phyloP scores from a whole-genome alignment of 2,797 vertebrate species.

The Notolabrus celidotus region DNA sequence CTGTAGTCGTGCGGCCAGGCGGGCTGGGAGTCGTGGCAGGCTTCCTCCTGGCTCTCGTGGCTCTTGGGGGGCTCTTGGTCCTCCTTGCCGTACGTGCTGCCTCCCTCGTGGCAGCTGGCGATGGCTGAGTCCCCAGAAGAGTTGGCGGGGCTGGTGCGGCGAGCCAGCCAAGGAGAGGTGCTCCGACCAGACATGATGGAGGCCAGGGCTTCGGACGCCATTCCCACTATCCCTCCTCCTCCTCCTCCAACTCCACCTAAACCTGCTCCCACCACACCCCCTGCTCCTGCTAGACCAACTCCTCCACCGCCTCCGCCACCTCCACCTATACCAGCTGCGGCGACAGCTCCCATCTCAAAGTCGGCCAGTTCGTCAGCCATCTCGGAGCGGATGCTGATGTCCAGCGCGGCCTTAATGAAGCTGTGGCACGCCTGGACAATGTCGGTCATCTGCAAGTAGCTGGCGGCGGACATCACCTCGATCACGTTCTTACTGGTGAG shows the following conservation, averaged over 20 bases:
- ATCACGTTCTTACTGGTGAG: conserved; percentile 98
- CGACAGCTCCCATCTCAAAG: conserved; percentile 90
- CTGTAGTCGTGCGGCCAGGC: conserved; percentile 93
- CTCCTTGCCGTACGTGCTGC: conserved; percentile 94
- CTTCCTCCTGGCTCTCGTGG: conserved; percentile 91
- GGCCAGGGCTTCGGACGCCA: conserved; percentile 90
- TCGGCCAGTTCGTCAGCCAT: conserved; percentile 92
- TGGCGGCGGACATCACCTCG: conserved; percentile 98
- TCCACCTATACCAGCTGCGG: conserved; percentile 84
- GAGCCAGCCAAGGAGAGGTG: conserved; percentile 94
- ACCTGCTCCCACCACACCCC: conserved; percentile 60
- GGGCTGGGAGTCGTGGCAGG: conserved; percentile 87
- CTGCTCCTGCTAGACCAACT: conserved; percentile 62
- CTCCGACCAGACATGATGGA: conserved; percentile 96
- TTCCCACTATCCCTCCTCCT: conserved; percentile 76
- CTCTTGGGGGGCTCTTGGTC: conserved; percentile 93
- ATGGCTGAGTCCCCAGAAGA: conserved; percentile 98
- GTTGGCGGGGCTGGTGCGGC: conserved; percentile 94
- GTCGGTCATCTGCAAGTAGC: conserved; percentile 98
- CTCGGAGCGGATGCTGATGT: conserved; percentile 97
- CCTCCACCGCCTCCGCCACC: conserved; percentile 60
- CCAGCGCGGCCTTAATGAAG: conserved; percentile 97
- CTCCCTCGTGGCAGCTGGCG: conserved; percentile 96
- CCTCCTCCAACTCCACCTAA: conserved; percentile 67
- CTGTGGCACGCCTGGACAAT: conserved; percentile 97